Conservation (phyloP, 2,113 vertebrate genomes). For the Lasiurus cinereus region DNA sequence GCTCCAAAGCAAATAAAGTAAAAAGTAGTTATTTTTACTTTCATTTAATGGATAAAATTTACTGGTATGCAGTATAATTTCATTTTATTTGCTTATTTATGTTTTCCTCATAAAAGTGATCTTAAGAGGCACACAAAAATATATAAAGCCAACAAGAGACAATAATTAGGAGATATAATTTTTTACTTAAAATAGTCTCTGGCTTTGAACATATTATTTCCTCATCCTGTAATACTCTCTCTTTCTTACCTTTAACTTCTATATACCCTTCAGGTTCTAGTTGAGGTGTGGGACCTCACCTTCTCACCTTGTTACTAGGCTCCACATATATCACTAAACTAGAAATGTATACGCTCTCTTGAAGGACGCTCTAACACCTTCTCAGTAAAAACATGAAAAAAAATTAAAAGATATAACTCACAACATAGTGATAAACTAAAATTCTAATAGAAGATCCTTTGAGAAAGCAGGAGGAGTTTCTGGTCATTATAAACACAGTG, state of each 20-base stretch:
- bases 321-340: not conserved
- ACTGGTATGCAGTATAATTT: not conserved
- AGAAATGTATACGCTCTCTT: not conserved
- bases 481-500: not conserved
- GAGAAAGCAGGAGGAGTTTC: not conserved
- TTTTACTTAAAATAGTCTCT: not conserved
- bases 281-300: not conserved
- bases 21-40: not conserved
- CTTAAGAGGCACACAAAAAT: not conserved
- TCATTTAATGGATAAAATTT: not conserved
- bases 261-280: not conserved
- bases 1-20: not conserved
- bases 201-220: not conserved
- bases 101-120: not conserved
- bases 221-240: not conserved
- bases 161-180: not conserved
- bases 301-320: not conserved
- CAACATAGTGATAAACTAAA: not conserved
- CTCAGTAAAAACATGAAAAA: not conserved
- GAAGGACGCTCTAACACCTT: not conserved
- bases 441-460: not conserved
- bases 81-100: slow-evolving; percentile 19
- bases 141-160: not conserved
- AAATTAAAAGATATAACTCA: not conserved
- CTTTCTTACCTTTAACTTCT: not conserved